Evolutionary conservation across 2,113 vertebrate genomes (phyloP).

Genomic region (Dasyurus viverrinus): DNA sequence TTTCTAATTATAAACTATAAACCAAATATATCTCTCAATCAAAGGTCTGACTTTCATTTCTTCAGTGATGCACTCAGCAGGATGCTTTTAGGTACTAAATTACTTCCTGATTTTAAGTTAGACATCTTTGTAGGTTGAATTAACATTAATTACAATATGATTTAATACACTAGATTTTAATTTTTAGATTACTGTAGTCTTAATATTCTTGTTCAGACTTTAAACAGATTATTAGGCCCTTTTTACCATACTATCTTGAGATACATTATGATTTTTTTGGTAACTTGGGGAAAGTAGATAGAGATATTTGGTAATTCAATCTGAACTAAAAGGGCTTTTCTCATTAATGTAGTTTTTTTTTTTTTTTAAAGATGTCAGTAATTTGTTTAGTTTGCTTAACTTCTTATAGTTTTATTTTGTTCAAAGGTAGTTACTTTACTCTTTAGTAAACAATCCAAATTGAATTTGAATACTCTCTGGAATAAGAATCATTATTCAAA

Average conservation of each 20-base stretch:
- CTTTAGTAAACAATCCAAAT: slow-evolving; percentile 57
- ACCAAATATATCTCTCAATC: neutral
- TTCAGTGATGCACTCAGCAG: neutral
- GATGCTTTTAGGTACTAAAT: neutral
- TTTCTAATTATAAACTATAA: neutral
- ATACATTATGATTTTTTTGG: neutral
- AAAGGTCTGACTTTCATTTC: neutral
- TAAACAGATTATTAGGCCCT: neutral
- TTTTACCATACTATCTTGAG: neutral
- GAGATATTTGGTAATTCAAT: slow-evolving; percentile 49
- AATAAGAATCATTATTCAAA: slow-evolving; percentile 48
- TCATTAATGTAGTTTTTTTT: slow-evolving; percentile 30
- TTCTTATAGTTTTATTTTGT: neutral
- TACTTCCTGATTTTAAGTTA: neutral
- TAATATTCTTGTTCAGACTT: neutral
- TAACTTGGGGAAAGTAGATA: slow-evolving; percentile 34
- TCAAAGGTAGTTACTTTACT: slow-evolving; percentile 61
- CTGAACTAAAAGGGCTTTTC: slow-evolving; percentile 59
- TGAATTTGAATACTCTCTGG: slow-evolving; percentile 36
- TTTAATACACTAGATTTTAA: neutral
- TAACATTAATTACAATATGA: neutral
- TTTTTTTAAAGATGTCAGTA: slow-evolving; percentile 68
- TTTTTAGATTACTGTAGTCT: neutral
- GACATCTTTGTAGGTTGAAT: neutral
- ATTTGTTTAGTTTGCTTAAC: neutral